Evolutionary conservation across 1,140 invertebrate genomes (phyloP).

Genomic region (Drosophila cardini): DNA sequence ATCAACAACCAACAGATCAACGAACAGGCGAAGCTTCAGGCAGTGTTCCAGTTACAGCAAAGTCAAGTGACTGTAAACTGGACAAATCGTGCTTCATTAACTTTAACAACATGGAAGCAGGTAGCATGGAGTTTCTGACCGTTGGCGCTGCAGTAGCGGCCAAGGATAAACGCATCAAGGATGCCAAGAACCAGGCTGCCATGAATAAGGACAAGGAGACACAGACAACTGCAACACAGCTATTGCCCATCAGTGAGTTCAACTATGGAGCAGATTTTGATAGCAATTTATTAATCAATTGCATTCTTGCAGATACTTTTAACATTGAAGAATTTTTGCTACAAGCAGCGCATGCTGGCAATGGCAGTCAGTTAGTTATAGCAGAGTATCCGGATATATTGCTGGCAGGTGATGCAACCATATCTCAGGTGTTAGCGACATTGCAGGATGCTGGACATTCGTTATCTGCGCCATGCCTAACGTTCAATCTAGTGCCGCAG

Average conservation of each 20-base stretch:
- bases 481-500: slow-evolving; percentile 77
- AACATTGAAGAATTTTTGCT: slow-evolving; percentile 74
- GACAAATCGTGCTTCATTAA: slow-evolving; percentile 63
- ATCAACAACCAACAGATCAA: slow-evolving; percentile 78
- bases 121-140: slow-evolving; percentile 86
- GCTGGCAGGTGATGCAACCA: slow-evolving; percentile 86
- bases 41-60: slow-evolving; percentile 13
- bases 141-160: slow-evolving; percentile 92
- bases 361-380: slow-evolving; percentile 75
- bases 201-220: slow-evolving; percentile 77
- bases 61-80: slow-evolving; percentile 50
- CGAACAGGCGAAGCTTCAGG: slow-evolving; percentile 43
- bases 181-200: slow-evolving; percentile 87
- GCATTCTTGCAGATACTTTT: slow-evolving; percentile 55
- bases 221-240: slow-evolving; percentile 55
- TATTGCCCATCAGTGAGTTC: slow-evolving; percentile 60
- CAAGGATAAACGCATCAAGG: slow-evolving; percentile 93
- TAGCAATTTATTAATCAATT: background rate
- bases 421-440: slow-evolving; percentile 87
- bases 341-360: slow-evolving; percentile 58
- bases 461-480: slow-evolving; percentile 86
- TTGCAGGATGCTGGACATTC: slow-evolving; percentile 86
- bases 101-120: slow-evolving; percentile 58
- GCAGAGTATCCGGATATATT: slow-evolving; percentile 85
- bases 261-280: background rate